phyloP scores from a whole-genome alignment of 2,888 invertebrate species.

The Cheilosia urbana region DNA sequence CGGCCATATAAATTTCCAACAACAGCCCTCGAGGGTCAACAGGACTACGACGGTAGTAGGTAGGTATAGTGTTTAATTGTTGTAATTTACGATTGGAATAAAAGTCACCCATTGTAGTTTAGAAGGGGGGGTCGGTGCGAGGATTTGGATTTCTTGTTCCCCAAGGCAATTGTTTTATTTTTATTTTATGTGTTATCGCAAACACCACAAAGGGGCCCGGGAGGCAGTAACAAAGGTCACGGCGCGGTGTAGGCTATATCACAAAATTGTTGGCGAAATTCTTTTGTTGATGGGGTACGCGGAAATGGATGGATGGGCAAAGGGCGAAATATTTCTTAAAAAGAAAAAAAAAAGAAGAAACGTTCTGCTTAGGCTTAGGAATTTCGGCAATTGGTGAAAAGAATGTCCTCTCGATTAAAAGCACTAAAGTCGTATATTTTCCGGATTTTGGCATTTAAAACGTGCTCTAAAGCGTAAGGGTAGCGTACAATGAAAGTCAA shows the following conservation, averaged over 20 bases:
- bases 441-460: neutral
- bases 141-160: conserved; percentile 14
- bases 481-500: no score
- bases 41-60: neutral
- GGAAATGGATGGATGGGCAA: conserved; percentile 40
- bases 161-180: neutral
- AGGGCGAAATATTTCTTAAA: conserved; percentile 31
- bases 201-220: neutral
- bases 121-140: neutral
- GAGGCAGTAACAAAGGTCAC: conserved; percentile 42
- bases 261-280: conserved; percentile 57
- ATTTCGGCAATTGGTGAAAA: conserved; percentile 33
- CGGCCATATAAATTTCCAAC: conserved; percentile 69
- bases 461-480: neutral
- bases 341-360: neutral
- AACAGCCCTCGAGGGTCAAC: conserved; percentile 51
- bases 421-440: conserved; percentile 1
- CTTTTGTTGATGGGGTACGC: conserved; percentile 23
- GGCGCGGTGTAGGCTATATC: conserved; percentile 45
- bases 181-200: neutral
- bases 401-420: conserved; percentile 35
- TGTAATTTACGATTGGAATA: conserved; percentile 72
- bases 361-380: conserved; percentile 50
- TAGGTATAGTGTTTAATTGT: conserved; percentile 67
- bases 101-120: conserved; percentile 52